Conservation (phyloP, 2,113 vertebrate genomes). For the Paraplagusia blochii region DNA sequence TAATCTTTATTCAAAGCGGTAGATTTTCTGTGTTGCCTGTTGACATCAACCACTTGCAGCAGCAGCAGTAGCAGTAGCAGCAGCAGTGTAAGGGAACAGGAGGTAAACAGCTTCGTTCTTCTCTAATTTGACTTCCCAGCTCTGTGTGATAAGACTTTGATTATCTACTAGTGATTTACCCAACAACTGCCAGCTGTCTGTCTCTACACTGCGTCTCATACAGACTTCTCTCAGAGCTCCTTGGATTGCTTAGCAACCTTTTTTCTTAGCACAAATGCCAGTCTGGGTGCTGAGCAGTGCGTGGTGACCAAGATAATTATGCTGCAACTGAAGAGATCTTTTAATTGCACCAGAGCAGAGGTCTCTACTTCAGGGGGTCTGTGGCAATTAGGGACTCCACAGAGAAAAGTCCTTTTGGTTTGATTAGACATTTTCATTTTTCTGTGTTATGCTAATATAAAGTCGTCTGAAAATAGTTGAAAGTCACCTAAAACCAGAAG, state of each 20-base stretch:
- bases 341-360: no score
- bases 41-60: conserved; percentile 39
- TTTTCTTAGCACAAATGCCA: conserved; percentile 51
- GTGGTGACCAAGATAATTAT: conserved; percentile 47
- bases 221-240: conserved; percentile 66
- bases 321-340: conserved; percentile 18
- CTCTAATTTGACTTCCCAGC: conserved; percentile 39
- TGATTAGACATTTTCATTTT: no score
- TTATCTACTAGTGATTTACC: conserved; percentile 64
- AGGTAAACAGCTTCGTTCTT: conserved; percentile 41
- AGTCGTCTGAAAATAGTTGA: no score
- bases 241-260: conserved; percentile 73
- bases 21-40: conserved; percentile 16
- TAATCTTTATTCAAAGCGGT: no score
- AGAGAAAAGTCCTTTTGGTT: no score
- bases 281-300: conserved; percentile 41
- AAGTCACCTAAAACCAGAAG: no score
- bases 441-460: no score
- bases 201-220: conserved; percentile 54
- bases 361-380: no score
- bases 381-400: no score
- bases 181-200: conserved; percentile 59
- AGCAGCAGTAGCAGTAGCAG: conserved; percentile 28
- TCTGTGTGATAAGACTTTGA: conserved; percentile 63
- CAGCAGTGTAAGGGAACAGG: conserved; percentile 24